A percentile compares a stretch with the other conserved stretches of the same genome.
Conservation (phyloP, 64 coral and sea anemone species). For the Dendronephthya gigantea region DNA sequence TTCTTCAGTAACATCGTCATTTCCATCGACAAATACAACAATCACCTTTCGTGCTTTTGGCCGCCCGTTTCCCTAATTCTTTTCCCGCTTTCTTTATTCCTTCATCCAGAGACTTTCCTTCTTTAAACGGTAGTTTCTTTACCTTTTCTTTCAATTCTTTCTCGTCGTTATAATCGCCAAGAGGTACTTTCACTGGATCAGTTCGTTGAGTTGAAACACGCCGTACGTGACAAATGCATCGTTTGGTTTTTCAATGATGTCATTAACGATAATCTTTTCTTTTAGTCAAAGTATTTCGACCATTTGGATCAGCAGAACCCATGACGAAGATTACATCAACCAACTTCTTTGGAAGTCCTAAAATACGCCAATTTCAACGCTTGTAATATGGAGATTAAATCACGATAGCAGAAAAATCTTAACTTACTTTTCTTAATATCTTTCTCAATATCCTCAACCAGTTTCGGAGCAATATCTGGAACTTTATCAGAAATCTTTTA, state of each 20-base stretch:
- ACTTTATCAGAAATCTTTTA: background rate
- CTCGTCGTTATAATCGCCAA: background rate
- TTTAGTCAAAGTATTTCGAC: background rate
- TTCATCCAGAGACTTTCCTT: background rate
- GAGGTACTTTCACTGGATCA: background rate
- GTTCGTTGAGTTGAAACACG: background rate
- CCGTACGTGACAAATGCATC: background rate
- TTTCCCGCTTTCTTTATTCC: slow-evolving; percentile 29
- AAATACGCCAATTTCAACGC: background rate
- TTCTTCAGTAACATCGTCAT: slow-evolving; percentile 30
- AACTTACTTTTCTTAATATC: slow-evolving; percentile 19
- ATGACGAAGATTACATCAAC: background rate
- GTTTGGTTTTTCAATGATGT: background rate
- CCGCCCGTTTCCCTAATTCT: slow-evolving; percentile 40
- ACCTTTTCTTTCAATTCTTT: background rate
- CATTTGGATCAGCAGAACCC: background rate
- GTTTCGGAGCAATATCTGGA: background rate
- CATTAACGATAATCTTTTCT: background rate
- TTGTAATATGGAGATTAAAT: too few species aligned
- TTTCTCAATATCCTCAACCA: background rate
- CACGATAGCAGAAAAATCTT: background rate
- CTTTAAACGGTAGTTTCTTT: background rate
- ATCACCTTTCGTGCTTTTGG: slow-evolving; percentile 39
- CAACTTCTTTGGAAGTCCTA: background rate
- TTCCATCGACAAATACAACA: slow-evolving; percentile 64